Evolutionary conservation across 2,888 invertebrate species (phyloP).

Genomic region (Dinocampus coccinellae): DNA sequence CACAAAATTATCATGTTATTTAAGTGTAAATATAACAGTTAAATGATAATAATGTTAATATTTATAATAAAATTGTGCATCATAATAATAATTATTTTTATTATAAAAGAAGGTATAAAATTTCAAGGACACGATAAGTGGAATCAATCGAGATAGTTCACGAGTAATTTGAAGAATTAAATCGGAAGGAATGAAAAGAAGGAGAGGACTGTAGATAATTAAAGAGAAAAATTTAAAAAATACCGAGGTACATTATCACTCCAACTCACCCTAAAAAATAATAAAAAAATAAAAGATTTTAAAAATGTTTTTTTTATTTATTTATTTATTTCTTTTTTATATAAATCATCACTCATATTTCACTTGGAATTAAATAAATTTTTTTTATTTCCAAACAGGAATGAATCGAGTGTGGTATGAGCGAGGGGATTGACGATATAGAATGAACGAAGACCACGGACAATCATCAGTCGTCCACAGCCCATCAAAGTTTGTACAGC

Average conservation of each 20-base stretch:
- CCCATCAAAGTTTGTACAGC: conserved; percentile 36
- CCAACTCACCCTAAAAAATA: not conserved
- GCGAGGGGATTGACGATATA: not conserved
- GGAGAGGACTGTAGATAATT: not conserved
- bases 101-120: not conserved
- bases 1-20: not conserved
- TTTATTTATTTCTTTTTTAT: too few relatives aligned
- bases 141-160: conserved; percentile 44
- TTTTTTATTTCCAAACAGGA: not conserved
- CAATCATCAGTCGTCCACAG: conserved; percentile 36
- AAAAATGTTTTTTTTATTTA: too few relatives aligned
- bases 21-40: not conserved
- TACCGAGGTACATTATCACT: not conserved
- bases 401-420: not conserved
- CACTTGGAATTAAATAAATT: conserved; percentile 26
- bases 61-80: too few relatives aligned
- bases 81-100: too few relatives aligned
- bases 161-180: conserved; percentile 18
- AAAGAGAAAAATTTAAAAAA: not conserved
- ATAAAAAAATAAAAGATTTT: conserved; percentile 20
- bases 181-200: not conserved
- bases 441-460: conserved; percentile 21
- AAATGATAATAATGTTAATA: not conserved
- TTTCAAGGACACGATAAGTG: conserved; percentile 26
- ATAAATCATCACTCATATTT: conserved; percentile 31